Base-by-base conservation (phyloP, 1,140 invertebrate species). In the Drosophila kikkawai region DNA sequence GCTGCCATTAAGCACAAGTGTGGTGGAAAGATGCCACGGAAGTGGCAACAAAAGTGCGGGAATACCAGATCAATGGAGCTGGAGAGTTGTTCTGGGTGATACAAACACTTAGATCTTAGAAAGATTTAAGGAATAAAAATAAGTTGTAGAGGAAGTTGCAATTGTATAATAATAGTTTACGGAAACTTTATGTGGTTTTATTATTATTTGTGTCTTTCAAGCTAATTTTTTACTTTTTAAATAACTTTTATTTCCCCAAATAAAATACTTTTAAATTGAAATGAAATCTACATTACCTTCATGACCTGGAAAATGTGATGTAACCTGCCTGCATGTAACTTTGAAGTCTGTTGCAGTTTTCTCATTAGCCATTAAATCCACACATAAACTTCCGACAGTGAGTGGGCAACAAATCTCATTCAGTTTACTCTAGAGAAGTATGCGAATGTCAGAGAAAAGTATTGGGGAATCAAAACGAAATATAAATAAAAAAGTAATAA, bases 361-460 rank as follows among this genome's bases (percentile, higher is more conserved):
- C 79, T 87, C 83, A 86, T 86, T 86, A 86, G 70, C 60, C 63
- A 50, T 36, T 64, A 66, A 82, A 86, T 81, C 79, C 83, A 48
- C 44, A 70, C 67, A 58, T 71, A 53, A 86, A 82, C 44, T 79
- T 86, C 59, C 51, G 34, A 42, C 53, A 45, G 65, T 75, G 64
- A 80, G 77, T 80, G 63, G 57, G 74, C 78, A 82, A 61, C 47
- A 69, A 65, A 73, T 29, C 26, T 57, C 17, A 15, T 15, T 34
- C 26, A 39, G 15, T 17, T 32, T 9, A 8, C 47, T 53, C 32
- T 13, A n/a, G 15, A 44, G 39, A 70, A 36, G 17, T 44, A 15
- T 12, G 22, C 8, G 45, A 22, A 47, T 53, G 32, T 56, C 26
- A 39, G 11, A n/a, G 12, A 42, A 44, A 34, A 7, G 29, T 13